Conservation (phyloP, 2,113 vertebrate genomes). For the Poeciliopsis prolifica region DNA sequence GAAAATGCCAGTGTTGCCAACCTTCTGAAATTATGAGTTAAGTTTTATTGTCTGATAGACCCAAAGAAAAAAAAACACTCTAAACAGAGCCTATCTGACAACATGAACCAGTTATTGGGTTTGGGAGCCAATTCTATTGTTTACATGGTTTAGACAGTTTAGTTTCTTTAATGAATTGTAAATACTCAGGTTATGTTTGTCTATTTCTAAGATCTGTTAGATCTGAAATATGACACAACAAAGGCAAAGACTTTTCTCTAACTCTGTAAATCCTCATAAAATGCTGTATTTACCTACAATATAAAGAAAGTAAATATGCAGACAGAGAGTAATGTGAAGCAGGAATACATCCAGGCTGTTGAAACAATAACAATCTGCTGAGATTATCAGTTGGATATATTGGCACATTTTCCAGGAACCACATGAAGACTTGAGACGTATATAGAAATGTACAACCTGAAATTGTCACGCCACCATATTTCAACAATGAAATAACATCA, state of each 20-base stretch:
- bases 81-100: neutral
- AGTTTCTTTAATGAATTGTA: too few relatives aligned
- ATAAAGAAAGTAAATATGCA: neutral
- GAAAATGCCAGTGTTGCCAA: neutral
- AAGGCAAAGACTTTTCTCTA: too few relatives aligned
- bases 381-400: conserved; percentile 28
- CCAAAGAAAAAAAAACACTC: neutral
- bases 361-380: neutral
- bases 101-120: neutral
- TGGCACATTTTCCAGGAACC: neutral
- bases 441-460: too few relatives aligned
- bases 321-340: conserved; percentile 15
- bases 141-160: too few relatives aligned
- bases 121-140: too few relatives aligned
- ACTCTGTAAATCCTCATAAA: too few relatives aligned
- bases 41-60: neutral
- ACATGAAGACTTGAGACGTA: too few relatives aligned
- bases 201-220: too few relatives aligned
- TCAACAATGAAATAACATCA: too few relatives aligned
- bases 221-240: too few relatives aligned
- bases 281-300: conserved; percentile 1
- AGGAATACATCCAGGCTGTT: conserved; percentile 15
- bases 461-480: too few relatives aligned
- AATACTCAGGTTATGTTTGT: too few relatives aligned
- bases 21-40: neutral